Evolutionary conservation across 1,140 invertebrate species (phyloP), one percentile per base, ranked within the genome.

Genomic region (Eriocheir sinensis): DNA sequence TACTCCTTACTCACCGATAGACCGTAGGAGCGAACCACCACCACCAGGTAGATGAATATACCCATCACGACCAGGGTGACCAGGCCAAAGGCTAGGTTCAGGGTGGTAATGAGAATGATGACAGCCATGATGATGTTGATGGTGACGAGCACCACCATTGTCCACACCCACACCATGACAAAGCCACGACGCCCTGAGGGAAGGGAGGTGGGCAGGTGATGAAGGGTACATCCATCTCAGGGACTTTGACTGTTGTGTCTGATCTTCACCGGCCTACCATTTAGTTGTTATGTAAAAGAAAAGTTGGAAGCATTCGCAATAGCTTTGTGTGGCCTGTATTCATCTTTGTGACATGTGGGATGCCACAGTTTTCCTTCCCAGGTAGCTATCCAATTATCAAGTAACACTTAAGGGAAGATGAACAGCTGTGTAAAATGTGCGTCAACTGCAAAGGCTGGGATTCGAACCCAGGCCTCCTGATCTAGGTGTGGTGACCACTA

Each of bases 91-190:
- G 60, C 21, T 15, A 89, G 27, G 88, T 60, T 94, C 15, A 94
- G 34, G 27, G 81, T 93, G 38, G 86, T 15, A 83, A 93, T 72
- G 86, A 94, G 79, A 6, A 6, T n/a, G 38, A 94, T 94, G 32
- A 94, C 4, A 3, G 30, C 21, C 32, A 89, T 4, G 60, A 94
- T 32, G 86, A 94, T 94, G 85, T 94, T 89, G 93, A 94, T 94
- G 85, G 81, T 88, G 6, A 89, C 41, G 36, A 94, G n/a, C 44
- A 94, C 72, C 27, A 3, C 40, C 34, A 41, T 89, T 36, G 44
- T 80, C 86, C 86, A 79, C 53, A 94, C 93, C 93, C 93, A 94
- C 53, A 38, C n/a, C 93, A 94, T 94, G 27, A 94, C 85, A 32
- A n/a, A 88, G 0, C 85, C 85, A 21, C 93, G 93, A 8, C 85